phyloP scores from a whole-genome alignment of 2,797 vertebrate species.

The Pseudochaenichthys georgianus region DNA sequence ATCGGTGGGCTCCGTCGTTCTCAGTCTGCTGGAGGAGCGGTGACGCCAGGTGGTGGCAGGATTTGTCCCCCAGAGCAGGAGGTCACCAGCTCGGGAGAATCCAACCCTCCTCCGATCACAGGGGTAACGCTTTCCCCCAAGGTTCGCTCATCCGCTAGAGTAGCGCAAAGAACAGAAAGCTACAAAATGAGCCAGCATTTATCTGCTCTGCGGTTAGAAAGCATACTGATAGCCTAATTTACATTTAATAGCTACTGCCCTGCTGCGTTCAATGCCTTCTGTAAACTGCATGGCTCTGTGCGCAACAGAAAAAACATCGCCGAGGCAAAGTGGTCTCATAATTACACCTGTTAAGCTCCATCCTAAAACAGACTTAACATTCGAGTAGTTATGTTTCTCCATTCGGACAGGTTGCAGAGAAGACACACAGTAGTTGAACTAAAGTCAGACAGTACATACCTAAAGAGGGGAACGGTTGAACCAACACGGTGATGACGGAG shows the following conservation, averaged over 20 bases:
- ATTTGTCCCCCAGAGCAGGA: conserved; percentile 51
- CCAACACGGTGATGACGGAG: conserved; percentile 49
- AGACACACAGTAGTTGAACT: conserved; percentile 2
- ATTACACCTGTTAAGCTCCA: conserved; percentile 28
- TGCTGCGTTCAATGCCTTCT: conserved; percentile 18
- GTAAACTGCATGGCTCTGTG: conserved; percentile 45
- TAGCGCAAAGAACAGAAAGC: conserved; percentile 17
- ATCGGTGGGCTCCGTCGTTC: conserved; percentile 70
- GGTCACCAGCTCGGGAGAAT: conserved; percentile 57
- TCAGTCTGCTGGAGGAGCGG: conserved; percentile 28
- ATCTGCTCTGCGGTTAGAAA: conserved; percentile 35
- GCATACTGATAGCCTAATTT: conserved; percentile 25
- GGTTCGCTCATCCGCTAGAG: conserved; percentile 60
- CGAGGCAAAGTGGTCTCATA: conserved; percentile 23
- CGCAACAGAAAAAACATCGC: conserved; percentile 44
- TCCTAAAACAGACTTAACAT: not conserved
- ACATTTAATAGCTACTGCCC: conserved; percentile 19
- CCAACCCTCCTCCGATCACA: conserved; percentile 54
- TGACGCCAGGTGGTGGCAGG: conserved; percentile 40
- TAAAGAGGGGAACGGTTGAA: conserved; percentile 19
- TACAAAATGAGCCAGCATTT: conserved; percentile 21
- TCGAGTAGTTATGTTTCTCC: conserved; percentile 9
- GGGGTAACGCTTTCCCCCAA: conserved; percentile 25
- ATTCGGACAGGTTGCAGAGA: conserved; percentile 58
- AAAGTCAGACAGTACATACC: conserved; percentile 47